A percentile compares a stretch with the other conserved stretches of the same genome.
phyloP scores from a whole-genome alignment of 2,888 invertebrate species.

The Silvanus unidentatus region DNA sequence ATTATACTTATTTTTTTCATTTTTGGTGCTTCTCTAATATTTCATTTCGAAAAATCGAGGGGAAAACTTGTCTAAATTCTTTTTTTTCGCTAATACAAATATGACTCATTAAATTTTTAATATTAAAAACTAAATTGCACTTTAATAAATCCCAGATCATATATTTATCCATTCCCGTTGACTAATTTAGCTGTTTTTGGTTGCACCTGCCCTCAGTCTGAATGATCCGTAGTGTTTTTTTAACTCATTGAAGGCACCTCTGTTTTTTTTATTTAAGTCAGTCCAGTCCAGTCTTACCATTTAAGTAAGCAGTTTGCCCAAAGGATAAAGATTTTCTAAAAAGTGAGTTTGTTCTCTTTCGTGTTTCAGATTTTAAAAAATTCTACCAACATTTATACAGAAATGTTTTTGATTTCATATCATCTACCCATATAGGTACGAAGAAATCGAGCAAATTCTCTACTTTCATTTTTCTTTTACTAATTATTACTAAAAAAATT shows the following conservation, averaged over 20 bases:
- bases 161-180: conserved; percentile 12
- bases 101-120: background rate
- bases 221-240: conserved; percentile 35
- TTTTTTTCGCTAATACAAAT: background rate
- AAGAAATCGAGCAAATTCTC: conserved; percentile 26
- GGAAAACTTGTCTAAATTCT: background rate
- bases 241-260: conserved; percentile 43
- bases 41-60: conserved; percentile 6
- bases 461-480: too few species aligned
- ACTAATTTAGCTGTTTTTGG: conserved; percentile 14
- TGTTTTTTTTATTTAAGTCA: conserved; percentile 36
- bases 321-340: conserved; percentile 28
- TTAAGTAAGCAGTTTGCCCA: conserved; percentile 43
- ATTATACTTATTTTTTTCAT: background rate
- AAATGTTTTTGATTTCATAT: conserved; percentile 11
- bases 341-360: conserved; percentile 5
- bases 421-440: conserved; percentile 12
- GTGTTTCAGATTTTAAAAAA: conserved; percentile 41
- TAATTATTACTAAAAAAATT: background rate
- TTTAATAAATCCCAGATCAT: conserved; percentile 23
- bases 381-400: conserved; percentile 43
- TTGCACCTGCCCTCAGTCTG: conserved; percentile 46
- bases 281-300: conserved; percentile 48
- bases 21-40: conserved; percentile 7
- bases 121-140: conserved; percentile 34